Evolutionary conservation across 2,888 invertebrate species (phyloP), one percentile per base, ranked within the genome.

Genomic region (Leptarthrus brevirostris): DNA sequence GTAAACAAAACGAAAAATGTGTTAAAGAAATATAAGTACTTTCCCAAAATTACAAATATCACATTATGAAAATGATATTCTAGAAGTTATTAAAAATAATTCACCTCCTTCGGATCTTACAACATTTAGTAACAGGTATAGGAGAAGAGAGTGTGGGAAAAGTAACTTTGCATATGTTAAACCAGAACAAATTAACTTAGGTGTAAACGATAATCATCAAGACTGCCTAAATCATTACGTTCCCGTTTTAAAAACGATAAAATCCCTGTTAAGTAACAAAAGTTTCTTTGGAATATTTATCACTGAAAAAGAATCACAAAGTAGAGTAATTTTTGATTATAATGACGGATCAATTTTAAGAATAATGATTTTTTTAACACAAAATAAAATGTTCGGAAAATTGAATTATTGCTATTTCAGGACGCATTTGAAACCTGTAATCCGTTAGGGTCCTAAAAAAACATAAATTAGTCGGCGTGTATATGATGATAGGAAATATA

Each of bases 351-450:
- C 3, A 12, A 12, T 40, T 12, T 40, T 12, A 6, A 40, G 12
- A 40, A 40, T 3, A 12, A 12, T 3, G 8, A 40, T 12, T 12
- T 40, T 40, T 12, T 40, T n/a, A n/a, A n/a, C n/a, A n/a, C n/a
- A n/a, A n/a, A n/a, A n/a, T n/a, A n/a, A n/a, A n/a, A 40, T 12
- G 40, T 12, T 40, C 1, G n/a, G 8, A 8, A n/a, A 12, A 40
- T 61, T 16, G 36, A 61, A 61, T 36, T 61, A 18, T 12, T 61
- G 6, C 10, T 61, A 8, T 61, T 36, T 36, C 36, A 61, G 16
- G 61, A 61, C 18, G 36, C 20, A 5, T 61, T 61, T 20, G 61
- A 61, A 61, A 61, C 10, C n/a, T 61, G 61, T 18, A 61, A 61
- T 36, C 61, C 61, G 10, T 20, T 61, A 34, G 36, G 61, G 12